Percentiles rank a stretch among this genome's conserved stretches.
Evolutionary conservation across 2,797 vertebrate species (phyloP).

Genomic region (Lacerta viridis): DNA sequence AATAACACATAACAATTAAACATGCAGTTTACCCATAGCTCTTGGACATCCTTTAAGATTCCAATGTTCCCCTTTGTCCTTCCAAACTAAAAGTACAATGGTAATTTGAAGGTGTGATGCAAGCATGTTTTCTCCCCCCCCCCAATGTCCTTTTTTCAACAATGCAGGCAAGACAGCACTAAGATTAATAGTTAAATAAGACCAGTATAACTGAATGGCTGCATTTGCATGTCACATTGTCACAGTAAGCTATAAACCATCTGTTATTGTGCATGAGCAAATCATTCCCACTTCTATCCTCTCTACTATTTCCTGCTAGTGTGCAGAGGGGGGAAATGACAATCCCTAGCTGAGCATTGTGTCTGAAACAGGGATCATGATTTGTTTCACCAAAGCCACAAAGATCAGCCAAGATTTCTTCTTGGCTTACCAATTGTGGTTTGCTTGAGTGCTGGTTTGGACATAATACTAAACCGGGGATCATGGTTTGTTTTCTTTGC

Average conservation of each 20-base stretch:
- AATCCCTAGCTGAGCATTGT: too few relatives aligned
- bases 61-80: not conserved
- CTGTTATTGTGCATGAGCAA: too few relatives aligned
- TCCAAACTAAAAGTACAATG: not conserved
- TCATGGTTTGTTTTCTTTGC: too few relatives aligned
- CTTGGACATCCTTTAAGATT: not conserved
- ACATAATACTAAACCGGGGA: too few relatives aligned
- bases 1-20: not conserved
- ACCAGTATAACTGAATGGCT: not conserved
- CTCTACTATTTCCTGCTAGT: too few relatives aligned
- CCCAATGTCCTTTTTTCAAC: not conserved
- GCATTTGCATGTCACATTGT: not conserved
- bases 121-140: not conserved
- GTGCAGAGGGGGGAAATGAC: accelerated
- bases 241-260: not conserved
- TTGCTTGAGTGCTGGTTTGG: too few relatives aligned
- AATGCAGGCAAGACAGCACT: not conserved
- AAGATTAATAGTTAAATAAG: not conserved
- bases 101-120: not conserved
- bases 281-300: too few relatives aligned
- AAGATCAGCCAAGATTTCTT: too few relatives aligned
- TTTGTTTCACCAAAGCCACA: too few relatives aligned
- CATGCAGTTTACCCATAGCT: not conserved
- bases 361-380: too few relatives aligned
- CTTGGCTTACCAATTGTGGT: too few relatives aligned